Conservation (phyloP, 1,140 invertebrate genomes). For the Lamellibrachia luymesi region DNA sequence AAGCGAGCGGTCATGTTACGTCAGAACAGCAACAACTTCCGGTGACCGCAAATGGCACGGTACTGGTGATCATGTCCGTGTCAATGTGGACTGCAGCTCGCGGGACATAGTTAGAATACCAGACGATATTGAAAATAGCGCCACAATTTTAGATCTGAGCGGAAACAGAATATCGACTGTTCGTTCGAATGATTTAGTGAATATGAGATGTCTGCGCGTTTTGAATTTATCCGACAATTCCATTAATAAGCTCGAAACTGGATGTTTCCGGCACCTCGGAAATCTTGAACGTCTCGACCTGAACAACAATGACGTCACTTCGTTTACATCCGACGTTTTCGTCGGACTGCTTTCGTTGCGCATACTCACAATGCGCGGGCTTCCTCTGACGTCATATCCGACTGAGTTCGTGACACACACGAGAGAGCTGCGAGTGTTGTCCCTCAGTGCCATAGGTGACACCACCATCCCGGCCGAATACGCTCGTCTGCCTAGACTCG, state of each 20-base stretch:
- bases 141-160: neutral
- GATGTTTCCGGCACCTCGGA: neutral
- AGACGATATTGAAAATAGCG: neutral
- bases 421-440: neutral
- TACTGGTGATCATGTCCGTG: neutral
- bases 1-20: neutral
- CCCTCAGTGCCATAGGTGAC: neutral
- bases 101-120: neutral
- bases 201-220: neutral
- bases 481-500: neutral
- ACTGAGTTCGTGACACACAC: neutral
- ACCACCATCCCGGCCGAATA: neutral
- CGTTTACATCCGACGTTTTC: neutral
- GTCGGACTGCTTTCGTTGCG: neutral
- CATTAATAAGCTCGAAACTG: neutral
- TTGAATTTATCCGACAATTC: neutral
- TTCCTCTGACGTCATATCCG: neutral
- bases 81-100: neutral
- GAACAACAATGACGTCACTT: neutral
- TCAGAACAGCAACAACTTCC: neutral
- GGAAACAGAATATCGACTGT: neutral
- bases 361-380: neutral
- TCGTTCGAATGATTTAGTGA: neutral
- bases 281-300: neutral
- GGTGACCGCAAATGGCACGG: neutral